These are phyloP conservation scores for Enchytraeus crypticus DNA, from an alignment of 2,888 invertebrate species.

Conservation along the genomic window DNA sequence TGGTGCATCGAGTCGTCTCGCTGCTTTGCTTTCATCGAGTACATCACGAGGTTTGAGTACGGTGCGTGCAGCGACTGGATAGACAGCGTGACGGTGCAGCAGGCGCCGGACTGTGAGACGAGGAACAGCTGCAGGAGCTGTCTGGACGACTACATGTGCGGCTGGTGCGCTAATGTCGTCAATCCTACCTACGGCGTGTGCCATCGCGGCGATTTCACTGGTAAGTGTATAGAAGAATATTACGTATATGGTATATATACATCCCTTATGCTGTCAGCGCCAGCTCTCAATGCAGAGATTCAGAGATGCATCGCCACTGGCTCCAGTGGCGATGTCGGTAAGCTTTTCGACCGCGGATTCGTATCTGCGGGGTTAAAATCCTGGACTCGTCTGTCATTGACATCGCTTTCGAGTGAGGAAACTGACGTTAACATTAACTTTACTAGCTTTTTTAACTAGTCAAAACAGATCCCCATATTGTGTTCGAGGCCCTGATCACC, in stretches of 20 bases:
- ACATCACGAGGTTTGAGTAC: conserved; percentile 62
- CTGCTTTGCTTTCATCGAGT: conserved; percentile 69
- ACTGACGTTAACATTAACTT: too few relatives aligned
- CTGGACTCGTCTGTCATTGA: too few relatives aligned
- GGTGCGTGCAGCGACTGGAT: conserved; percentile 87
- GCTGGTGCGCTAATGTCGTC: conserved; percentile 82
- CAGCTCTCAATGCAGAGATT: background rate
- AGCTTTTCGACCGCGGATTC: too few relatives aligned
- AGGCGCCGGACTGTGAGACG: conserved; percentile 36
- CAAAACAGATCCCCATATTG: background rate
- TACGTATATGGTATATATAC: background rate
- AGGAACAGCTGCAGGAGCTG: conserved; percentile 53
- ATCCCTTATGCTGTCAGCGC: background rate
- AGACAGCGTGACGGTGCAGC: conserved; percentile 53
- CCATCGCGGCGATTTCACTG: conserved; percentile 41
- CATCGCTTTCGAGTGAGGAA: too few relatives aligned
- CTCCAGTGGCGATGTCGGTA: too few relatives aligned
- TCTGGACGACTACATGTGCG: conserved; percentile 74
- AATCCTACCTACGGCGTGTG: conserved; percentile 73
- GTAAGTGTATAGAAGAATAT: conserved; percentile 53
- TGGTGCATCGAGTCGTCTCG: conserved; percentile 87
- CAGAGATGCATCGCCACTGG: background rate
- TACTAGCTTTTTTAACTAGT: too few relatives aligned
- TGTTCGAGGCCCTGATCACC: too few relatives aligned
- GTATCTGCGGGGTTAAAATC: too few relatives aligned